phyloP scores from a whole-genome alignment of 2,888 invertebrate species.

The Scaptomyza flava region DNA sequence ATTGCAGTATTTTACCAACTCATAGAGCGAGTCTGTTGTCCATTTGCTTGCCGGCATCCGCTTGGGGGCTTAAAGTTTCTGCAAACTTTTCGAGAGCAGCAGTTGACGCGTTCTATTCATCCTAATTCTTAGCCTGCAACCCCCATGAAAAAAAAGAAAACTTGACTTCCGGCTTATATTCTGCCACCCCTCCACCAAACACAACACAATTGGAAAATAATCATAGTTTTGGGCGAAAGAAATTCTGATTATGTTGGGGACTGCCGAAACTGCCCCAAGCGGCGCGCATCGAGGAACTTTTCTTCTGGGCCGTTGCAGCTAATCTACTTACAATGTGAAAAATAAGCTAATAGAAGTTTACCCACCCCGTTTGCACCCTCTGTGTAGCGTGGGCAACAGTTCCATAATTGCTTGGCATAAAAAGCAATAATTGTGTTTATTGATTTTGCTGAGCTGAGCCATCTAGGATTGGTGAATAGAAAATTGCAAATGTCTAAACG shows the following conservation, averaged over 20 bases:
- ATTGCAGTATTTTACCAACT: slow-evolving; percentile 20
- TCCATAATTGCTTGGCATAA: slow-evolving; percentile 49
- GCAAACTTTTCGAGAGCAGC: slow-evolving; percentile 36
- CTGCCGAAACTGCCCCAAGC: slow-evolving; percentile 45
- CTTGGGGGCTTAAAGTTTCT: slow-evolving; percentile 46
- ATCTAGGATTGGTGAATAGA: background rate
- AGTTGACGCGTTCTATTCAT: slow-evolving; percentile 40
- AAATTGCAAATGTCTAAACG: background rate
- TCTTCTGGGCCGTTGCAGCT: slow-evolving; percentile 25
- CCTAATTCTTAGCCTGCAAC: background rate
- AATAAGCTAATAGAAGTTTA: slow-evolving; percentile 35
- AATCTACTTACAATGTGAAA: slow-evolving; percentile 63
- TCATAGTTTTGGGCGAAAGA: slow-evolving; percentile 52
- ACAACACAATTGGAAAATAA: slow-evolving; percentile 65
- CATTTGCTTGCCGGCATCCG: slow-evolving; percentile 37
- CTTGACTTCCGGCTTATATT: background rate
- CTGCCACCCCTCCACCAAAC: background rate
- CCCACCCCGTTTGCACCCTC: background rate
- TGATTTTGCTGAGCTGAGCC: slow-evolving; percentile 33
- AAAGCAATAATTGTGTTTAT: slow-evolving; percentile 49
- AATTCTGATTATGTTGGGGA: slow-evolving; percentile 65
- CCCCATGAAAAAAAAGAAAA: background rate
- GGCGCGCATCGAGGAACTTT: slow-evolving; percentile 28
- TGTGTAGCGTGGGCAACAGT: slow-evolving; percentile 5
- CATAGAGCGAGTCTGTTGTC: slow-evolving; percentile 30